Percentiles rank a stretch among this genome's conserved stretches.
phyloP scores from a whole-genome alignment of 1,140 invertebrate species.

The Ips nitidus region DNA sequence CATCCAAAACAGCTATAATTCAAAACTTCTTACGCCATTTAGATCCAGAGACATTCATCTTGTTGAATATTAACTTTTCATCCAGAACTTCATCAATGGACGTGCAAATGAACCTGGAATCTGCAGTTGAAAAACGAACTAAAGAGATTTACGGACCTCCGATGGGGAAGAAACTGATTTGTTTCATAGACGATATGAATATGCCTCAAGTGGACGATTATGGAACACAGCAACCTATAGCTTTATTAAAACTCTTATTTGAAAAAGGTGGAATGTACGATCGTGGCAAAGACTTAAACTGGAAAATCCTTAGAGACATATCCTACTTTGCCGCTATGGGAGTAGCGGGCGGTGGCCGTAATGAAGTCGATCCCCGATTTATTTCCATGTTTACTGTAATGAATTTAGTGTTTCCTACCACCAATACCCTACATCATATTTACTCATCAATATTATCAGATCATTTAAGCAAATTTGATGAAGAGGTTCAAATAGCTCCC shows the following conservation, averaged over 20 bases:
- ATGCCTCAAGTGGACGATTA: conserved; percentile 87
- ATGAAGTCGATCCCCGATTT: conserved; percentile 87
- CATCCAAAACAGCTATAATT: conserved; percentile 88
- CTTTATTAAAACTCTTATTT: conserved; percentile 81
- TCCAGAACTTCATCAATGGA: conserved; percentile 86
- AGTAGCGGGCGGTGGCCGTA: conserved; percentile 79
- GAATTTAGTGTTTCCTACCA: conserved; percentile 80
- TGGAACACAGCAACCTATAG: conserved; percentile 91
- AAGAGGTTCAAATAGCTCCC: conserved; percentile 66
- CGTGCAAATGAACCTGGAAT: conserved; percentile 83
- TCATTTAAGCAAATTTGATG: conserved; percentile 70
- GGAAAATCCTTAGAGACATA: conserved; percentile 86
- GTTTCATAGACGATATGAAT: conserved; percentile 94
- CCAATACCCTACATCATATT: conserved; percentile 77
- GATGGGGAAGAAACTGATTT: conserved; percentile 79
- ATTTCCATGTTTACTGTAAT: conserved; percentile 85
- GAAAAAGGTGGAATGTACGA: conserved; percentile 87
- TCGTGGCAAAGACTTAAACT: conserved; percentile 83
- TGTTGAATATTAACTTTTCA: conserved; percentile 87
- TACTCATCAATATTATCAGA: conserved; percentile 80
- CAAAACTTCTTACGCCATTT: conserved; percentile 76
- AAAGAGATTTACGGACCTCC: conserved; percentile 87
- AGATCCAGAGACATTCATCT: conserved; percentile 64
- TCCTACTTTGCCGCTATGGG: conserved; percentile 76
- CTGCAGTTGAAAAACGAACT: conserved; percentile 83